phyloP scores from a whole-genome alignment of 2,888 invertebrate species.

The Odontothrips loti region DNA sequence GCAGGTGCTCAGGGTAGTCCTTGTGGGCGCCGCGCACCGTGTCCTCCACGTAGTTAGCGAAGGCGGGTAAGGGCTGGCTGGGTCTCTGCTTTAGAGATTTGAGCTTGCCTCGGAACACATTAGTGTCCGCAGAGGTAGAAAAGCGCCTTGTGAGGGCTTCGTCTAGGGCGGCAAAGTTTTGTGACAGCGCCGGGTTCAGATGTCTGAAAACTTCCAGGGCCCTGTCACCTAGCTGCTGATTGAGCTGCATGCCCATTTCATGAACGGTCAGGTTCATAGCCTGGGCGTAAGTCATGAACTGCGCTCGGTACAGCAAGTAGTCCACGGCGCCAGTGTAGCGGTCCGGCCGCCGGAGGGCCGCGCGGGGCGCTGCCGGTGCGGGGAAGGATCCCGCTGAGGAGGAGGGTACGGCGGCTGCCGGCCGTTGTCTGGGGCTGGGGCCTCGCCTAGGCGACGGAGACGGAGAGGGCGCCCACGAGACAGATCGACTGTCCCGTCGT shows the following conservation, averaged over 20 bases:
- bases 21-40: background rate
- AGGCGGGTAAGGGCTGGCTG: background rate
- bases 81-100: background rate
- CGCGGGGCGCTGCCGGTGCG: no score
- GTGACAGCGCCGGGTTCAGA: background rate
- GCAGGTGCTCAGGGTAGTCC: background rate
- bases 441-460: no score
- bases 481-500: no score
- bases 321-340: background rate
- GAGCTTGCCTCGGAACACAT: background rate
- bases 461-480: no score
- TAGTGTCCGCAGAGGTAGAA: background rate
- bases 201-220: background rate
- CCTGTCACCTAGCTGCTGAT: background rate
- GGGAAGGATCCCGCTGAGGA: no score
- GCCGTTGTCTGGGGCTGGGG: no score
- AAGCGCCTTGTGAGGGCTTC: background rate
- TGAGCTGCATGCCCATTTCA: background rate
- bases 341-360: background rate
- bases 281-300: background rate
- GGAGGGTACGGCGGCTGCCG: no score
- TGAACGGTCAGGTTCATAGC: background rate
- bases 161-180: background rate
- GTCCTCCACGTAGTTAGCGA: background rate
- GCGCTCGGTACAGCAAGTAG: background rate